Conservation (phyloP, 1,140 invertebrate genomes). For the Drosophila nigrodunni region DNA sequence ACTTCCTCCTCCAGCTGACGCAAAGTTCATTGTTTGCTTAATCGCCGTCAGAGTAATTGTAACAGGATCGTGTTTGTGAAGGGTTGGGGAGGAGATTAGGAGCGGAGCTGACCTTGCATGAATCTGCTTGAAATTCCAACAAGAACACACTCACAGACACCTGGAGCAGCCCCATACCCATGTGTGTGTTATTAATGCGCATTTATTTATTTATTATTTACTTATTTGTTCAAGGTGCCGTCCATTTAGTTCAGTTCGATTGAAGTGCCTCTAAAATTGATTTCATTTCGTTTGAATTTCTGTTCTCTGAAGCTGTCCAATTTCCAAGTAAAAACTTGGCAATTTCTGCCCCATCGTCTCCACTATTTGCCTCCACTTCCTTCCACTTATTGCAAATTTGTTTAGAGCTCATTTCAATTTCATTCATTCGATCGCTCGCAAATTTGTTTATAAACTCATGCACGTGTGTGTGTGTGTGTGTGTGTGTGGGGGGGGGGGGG, state of each 20-base stretch:
- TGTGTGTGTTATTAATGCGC: slow-evolving; percentile 34
- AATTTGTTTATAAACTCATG: slow-evolving; percentile 39
- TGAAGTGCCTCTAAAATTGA: slow-evolving; percentile 34
- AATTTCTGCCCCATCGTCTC: no score
- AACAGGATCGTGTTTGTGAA: slow-evolving; percentile 3
- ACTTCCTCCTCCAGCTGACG: slow-evolving; percentile 55
- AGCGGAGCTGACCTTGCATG: slow-evolving; percentile 30
- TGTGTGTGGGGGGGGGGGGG: no score
- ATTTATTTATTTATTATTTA: slow-evolving; percentile 43
- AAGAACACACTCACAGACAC: slow-evolving; percentile 17
- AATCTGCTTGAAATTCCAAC: slow-evolving; percentile 46
- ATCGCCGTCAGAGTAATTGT: slow-evolving; percentile 41
- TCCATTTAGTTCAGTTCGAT: slow-evolving; percentile 31
- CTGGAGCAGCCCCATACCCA: slow-evolving; percentile 4
- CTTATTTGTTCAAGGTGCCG: slow-evolving; percentile 27
- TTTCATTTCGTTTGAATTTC: slow-evolving; percentile 34
- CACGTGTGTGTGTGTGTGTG: no score
- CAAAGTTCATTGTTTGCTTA: slow-evolving; percentile 69
- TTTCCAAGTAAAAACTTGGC: slow-evolving; percentile 28
- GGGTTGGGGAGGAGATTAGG: neutral
- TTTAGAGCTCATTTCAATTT: slow-evolving; percentile 45
- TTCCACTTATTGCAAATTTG: slow-evolving; percentile 42
- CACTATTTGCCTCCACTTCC: slow-evolving; percentile 14
- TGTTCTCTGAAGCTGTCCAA: slow-evolving; percentile 1
- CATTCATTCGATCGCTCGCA: slow-evolving; percentile 42